Evolutionary conservation across 2,888 invertebrate species (phyloP).

Genomic region (Melitaea athalia): DNA sequence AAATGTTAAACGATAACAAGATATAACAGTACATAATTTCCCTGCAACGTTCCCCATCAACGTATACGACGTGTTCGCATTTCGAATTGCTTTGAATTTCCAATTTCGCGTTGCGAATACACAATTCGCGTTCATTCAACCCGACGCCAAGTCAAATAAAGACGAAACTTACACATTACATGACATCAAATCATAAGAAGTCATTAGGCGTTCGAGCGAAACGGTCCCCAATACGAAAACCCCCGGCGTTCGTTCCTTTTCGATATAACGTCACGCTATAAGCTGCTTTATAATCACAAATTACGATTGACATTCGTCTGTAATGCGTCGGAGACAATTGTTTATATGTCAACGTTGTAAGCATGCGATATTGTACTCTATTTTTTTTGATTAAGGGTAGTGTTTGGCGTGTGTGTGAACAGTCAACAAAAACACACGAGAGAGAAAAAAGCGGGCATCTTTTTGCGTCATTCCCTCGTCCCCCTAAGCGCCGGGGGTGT

Average conservation of each 20-base stretch:
- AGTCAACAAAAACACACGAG: slow-evolving; percentile 76
- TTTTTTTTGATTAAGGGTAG: slow-evolving; percentile 34
- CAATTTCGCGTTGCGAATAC: slow-evolving; percentile 47
- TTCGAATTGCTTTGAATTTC: slow-evolving; percentile 46
- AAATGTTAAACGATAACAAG: slow-evolving; percentile 11
- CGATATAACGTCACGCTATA: slow-evolving; percentile 45
- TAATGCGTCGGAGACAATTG: slow-evolving; percentile 59
- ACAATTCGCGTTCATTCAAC: slow-evolving; percentile 53
- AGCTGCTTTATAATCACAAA: slow-evolving; percentile 28
- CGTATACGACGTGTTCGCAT: slow-evolving; percentile 42
- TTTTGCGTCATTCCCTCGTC: slow-evolving; percentile 72
- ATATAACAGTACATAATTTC: slow-evolving; percentile 24
- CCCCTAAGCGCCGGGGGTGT: slow-evolving; percentile 69
- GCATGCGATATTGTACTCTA: slow-evolving; percentile 45
- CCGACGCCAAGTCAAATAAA: slow-evolving; percentile 61
- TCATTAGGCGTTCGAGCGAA: slow-evolving; percentile 76
- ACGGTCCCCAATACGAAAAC: slow-evolving; percentile 70
- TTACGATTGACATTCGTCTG: slow-evolving; percentile 46
- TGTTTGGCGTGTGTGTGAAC: slow-evolving; percentile 43
- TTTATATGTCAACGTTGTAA: slow-evolving; percentile 58
- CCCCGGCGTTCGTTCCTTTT: slow-evolving; percentile 67
- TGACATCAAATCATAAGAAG: slow-evolving; percentile 80
- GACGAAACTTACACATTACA: slow-evolving; percentile 68
- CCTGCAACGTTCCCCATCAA: slow-evolving; percentile 24
- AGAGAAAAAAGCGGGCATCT: slow-evolving; percentile 75